Evolutionary conservation across 2,797 vertebrate genomes (phyloP).

Genomic region (Thamnophis elegans): DNA sequence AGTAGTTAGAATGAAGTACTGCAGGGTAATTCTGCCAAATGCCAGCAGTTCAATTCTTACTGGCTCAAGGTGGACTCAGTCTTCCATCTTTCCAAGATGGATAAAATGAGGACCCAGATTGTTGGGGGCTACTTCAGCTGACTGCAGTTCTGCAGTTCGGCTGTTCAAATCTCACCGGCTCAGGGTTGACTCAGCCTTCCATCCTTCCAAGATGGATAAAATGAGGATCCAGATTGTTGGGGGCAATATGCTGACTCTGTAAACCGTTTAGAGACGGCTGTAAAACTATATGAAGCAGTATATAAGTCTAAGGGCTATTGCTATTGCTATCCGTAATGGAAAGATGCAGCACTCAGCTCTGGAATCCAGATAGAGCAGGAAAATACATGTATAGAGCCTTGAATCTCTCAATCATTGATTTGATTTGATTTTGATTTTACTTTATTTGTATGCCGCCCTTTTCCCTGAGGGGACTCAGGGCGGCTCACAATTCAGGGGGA

Average conservation of each 20-base stretch:
- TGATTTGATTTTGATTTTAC: too few relatives aligned
- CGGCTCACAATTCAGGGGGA: too few relatives aligned
- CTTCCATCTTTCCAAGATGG: neutral
- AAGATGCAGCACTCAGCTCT: neutral
- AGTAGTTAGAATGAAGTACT: neutral
- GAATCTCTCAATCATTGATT: too few relatives aligned
- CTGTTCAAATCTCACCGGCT: neutral
- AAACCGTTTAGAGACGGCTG: neutral
- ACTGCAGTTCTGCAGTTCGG: too few relatives aligned
- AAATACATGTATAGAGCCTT: neutral
- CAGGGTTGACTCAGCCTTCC: neutral
- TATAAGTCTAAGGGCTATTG: neutral
- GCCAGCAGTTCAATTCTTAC: neutral
- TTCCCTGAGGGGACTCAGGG: too few relatives aligned
- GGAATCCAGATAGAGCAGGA: neutral
- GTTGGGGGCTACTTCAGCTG: too few relatives aligned
- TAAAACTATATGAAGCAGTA: neutral
- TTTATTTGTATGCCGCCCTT: too few relatives aligned
- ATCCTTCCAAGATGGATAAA: neutral
- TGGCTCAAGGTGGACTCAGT: neutral
- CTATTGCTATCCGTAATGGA: neutral
- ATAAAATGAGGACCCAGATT: neutral
- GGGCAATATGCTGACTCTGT: neutral
- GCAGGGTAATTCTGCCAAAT: neutral
- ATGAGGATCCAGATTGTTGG: neutral